Base-by-base conservation (phyloP, 1,140 invertebrate genomes). In the Drosophila athabasca region DNA sequence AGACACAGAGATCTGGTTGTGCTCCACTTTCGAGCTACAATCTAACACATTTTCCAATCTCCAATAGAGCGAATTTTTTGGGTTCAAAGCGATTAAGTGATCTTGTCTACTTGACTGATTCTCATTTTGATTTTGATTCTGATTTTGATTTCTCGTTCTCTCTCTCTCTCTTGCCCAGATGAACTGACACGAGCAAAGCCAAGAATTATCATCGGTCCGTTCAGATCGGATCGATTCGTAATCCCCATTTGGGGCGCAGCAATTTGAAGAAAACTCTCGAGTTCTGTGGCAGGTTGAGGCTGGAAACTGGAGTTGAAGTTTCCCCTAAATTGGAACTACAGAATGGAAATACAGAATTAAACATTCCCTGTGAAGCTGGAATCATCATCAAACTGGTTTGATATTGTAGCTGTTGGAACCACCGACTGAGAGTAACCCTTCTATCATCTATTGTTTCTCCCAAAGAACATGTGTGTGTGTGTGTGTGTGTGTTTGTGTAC, bases 31-130 rank as follows among this genome's bases (percentile, higher is more conserved):
- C 17, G 39, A 57, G 64, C 53, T 50, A 49, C 66, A 43, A 48
- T 61, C 64, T 54, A 77, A 49, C n/a, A 54, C 51, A 35, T 49
- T 79, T 73, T 43, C 35, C 76, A 73, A 67, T 73, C 76, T 73
- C 9, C 35, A 39, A 39, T 39, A 26, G 24, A 13, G 11, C 35
- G 35, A 13, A 3, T 13, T 11, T 39, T 74, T 48, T 24, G 60
- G 48, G 59, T 50, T 57, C 76, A 69, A 53, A n/a, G 41, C 53
- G 72, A 72, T 81, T 80, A 72, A 67, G 67, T 77, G 66, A 81
- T 67, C 72, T 70, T 50, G 77, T 75, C 76, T 62, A 69, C 61
- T 58, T 79, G 77, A 75, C 48, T 26, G 24, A 26, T 6, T 26
- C 9, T 8, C 1, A 31, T 31, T 29, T 8, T 8, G 29, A 29